Base-by-base conservation (phyloP, 2,113 vertebrate genomes). In the Hiodon tergisus region DNA sequence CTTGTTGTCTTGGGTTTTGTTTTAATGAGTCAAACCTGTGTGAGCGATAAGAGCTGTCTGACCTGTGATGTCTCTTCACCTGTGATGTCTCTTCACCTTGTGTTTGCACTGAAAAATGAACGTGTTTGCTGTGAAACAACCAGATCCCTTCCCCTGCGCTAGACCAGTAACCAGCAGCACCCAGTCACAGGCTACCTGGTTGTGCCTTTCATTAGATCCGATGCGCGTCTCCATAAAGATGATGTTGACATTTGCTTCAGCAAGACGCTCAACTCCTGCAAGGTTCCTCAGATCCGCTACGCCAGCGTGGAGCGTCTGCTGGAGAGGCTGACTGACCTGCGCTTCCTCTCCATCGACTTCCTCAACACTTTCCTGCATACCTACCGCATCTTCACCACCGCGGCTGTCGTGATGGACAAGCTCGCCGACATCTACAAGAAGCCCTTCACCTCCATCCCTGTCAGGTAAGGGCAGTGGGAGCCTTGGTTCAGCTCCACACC, bases 241-340 rank as follows among this genome's bases (percentile, higher is more conserved):
- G 96, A 98, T 88, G 87, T 94, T 76, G 97, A 99, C 84, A 98
- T 99, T 86, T 98, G 94, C 92, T 99, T 99, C 92, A 98, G 97
- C 91, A 99, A 98, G 90, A 98, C 96, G 8, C 90, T 99, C 85
- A 98, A 99, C 88, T 99, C 97, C 86, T 99, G 97, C 92, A 99
- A 99, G 90, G 96, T 99, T 80, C 97, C 97, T 67, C 97, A 99
- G 78, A 98, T 99, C 86, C 97, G 97, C 78, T 98, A 97, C 0
- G 96, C 96, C 76, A 98, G 94, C 0, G 96, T 99, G 14, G 94
- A 98, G 83, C 93, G 96, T 16, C 94, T 99, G 66, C 79, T 99
- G 86, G 97, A 99, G 87, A 91, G 97, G 82, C 86, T 99, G 82
- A 98, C 97, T 0, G 97, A 99, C 88, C 86, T 98, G 88, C 87